These are phyloP conservation scores for Pongo abelii DNA, from an alignment of 2,113 vertebrate species.

Conservation along the genomic window DNA sequence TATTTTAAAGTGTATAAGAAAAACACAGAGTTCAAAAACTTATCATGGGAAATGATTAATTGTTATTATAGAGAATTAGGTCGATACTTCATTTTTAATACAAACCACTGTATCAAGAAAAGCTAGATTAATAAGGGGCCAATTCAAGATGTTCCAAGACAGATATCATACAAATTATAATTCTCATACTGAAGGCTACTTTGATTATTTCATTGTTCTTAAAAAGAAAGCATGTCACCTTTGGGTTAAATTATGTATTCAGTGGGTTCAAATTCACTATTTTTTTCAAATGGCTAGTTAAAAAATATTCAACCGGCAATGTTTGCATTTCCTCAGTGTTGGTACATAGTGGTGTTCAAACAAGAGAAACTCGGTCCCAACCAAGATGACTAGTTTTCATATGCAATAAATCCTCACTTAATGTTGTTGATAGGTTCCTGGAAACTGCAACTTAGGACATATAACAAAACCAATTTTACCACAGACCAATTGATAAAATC, in stretches of 20 bases:
- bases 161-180: neutral
- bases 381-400: neutral
- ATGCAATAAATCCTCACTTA: neutral
- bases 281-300: neutral
- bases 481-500: neutral
- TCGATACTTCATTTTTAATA: neutral
- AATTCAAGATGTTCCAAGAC: neutral
- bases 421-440: neutral
- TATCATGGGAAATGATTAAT: neutral
- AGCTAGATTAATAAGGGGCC: neutral
- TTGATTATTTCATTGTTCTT: conserved; percentile 15
- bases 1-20: neutral
- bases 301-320: neutral
- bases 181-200: neutral
- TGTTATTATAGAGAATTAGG: neutral
- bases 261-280: neutral
- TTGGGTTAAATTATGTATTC: neutral
- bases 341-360: neutral
- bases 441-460: neutral
- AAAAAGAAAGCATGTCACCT: neutral
- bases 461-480: neutral
- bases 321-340: neutral
- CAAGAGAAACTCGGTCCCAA: neutral
- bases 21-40: neutral
- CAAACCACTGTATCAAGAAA: neutral